Evolutionary conservation across 2,888 invertebrate species (phyloP), one percentile per base, ranked within the genome.

Genomic region (Netelia melanura): DNA sequence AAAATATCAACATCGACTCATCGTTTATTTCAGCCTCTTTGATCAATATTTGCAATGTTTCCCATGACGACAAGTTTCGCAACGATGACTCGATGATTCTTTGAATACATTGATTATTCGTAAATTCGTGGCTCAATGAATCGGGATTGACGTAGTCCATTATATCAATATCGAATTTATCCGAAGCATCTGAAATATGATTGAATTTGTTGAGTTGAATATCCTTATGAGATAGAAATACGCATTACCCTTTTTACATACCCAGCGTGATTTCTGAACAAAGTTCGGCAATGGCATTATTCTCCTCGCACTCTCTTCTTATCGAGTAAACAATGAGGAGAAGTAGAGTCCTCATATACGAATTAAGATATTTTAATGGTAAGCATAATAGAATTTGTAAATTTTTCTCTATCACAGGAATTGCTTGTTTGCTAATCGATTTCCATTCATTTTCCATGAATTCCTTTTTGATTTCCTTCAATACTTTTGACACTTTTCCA

Each of bases 321-420:
- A 92, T 82, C 21, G 86, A 82, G 78, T 89, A 92, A 30, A 89
- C 65, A 1, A 90, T n/a, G n/a, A 92, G 76, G 61, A 92, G 89
- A 21, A 88, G 86, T 61, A 91, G 72, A 25, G 79, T 87, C 86
- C 88, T 89, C 8, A 90, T 25, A 76, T 90, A 77, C 17, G 65
- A 25, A 38, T 77, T 81, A 2, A 92, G 74, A 74, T 88, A 86
- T 2, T 86, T 86, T 43, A 91, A 75, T 10, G 92, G 92, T 62
- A 92, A 74, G 81, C 76, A 75, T 64, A 91, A 81, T 43, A 92
- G 38, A 25, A 84, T 81, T 62, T 83, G 17, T 62, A 87, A 82
- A 82, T 85, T 61, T 62, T 68, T 44, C 17, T 72, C 70, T 0
- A 88, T 11, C 14, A 52, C 5, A 3, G 25, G 52, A 11, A 25